Base-by-base conservation (phyloP, 2,113 vertebrate species). In the Lophura nycthemera region DNA sequence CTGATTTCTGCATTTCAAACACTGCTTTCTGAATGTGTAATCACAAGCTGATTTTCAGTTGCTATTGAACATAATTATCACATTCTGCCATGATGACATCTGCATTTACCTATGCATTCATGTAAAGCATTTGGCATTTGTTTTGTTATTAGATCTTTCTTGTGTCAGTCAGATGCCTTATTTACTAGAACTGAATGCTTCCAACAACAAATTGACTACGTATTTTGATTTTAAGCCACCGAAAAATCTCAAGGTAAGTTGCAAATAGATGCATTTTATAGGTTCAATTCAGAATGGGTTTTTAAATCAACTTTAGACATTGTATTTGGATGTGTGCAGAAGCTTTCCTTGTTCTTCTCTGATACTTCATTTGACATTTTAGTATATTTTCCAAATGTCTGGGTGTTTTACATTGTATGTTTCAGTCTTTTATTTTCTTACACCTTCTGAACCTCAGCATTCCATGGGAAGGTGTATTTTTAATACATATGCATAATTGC, bases 151-250 rank as follows among this genome's bases (percentile, higher is more conserved):
- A 99, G 99, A 99, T 97, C 97, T 99, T 83, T 98, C 98, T 76
- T 99, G 98, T 63, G 75, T 99, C 86, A 98, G 98, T 83, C 97
- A 95, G 93, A 99, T 99, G 98, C 98, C 99, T 65, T 96, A 98
- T 77, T 98, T 99, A 48, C 83, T 98, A 75, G 96, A 98, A 87
- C 97, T 99, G 89, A 97, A 99, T 43, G 98, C 97, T 65, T 99
- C 99, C 81, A 96, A 98, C 83, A 99, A 99, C 24, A 82, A 98
- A 15, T 96, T 99, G 94, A 98, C 96, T 3, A 94, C 98, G 0
- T 99, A 98, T 93, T 99, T 99, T 87, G 38, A 76, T 94, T 99
- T 99, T 95, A 97, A 97, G 84, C 97, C 99, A 25, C 99, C 98
- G 32, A 98, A 98, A 97, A 98, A 98, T 92, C 98, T 99, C 85